Evolutionary conservation across 2,797 vertebrate genomes (phyloP).

Genomic region (Cossypha dichroa): DNA sequence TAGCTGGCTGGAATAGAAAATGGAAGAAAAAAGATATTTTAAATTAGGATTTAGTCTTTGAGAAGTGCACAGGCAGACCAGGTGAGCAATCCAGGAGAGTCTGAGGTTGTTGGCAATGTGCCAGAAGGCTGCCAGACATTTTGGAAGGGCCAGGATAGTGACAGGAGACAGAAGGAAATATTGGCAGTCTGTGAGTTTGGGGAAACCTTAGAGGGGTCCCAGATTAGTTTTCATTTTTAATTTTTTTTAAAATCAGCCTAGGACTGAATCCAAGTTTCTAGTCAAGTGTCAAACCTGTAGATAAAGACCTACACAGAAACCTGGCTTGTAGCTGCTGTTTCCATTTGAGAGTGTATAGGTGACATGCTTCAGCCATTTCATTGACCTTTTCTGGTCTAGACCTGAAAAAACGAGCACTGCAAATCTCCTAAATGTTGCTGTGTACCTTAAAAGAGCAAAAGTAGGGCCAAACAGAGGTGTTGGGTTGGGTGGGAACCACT

Average conservation of each 20-base stretch:
- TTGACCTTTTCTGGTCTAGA: background rate
- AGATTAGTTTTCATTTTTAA: background rate
- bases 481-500: background rate
- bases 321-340: background rate
- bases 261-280: background rate
- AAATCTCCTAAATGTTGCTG: background rate
- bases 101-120: background rate
- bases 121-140: background rate
- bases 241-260: background rate
- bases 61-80: background rate
- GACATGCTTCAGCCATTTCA: background rate
- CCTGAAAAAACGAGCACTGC: background rate
- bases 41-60: background rate
- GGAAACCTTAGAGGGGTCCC: background rate
- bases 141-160: background rate
- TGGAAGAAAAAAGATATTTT: background rate
- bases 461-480: background rate
- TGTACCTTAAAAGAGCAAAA: background rate
- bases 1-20: background rate
- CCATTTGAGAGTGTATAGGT: background rate
- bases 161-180: background rate
- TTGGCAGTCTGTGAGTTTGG: background rate
- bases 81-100: background rate
- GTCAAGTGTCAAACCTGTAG: background rate
- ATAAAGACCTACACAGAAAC: background rate